These are phyloP conservation scores for Cremastinae sp. DNA, from an alignment of 2,888 invertebrate genomes.

Conservation along the genomic window DNA sequence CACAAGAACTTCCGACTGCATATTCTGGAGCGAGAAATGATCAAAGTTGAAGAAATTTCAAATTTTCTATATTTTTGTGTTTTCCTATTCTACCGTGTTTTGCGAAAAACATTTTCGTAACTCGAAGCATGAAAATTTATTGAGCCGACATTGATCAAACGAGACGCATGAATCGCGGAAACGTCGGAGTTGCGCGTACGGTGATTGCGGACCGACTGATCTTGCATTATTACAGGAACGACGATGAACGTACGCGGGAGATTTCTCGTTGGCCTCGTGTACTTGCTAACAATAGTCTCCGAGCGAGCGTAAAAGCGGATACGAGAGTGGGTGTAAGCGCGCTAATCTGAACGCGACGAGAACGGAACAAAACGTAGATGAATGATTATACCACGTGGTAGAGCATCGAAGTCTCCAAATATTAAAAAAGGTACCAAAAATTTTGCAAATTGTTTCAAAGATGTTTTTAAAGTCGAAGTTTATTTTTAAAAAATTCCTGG, in stretches of 20 bases:
- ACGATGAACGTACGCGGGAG: constrained; percentile 30
- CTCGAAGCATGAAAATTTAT: constrained; percentile 10
- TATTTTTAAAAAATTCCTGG: too few relatives aligned
- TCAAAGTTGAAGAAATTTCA: too few relatives aligned
- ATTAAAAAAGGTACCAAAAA: too few relatives aligned
- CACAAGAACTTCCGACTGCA: too few relatives aligned
- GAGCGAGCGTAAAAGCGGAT: constrained; percentile 2
- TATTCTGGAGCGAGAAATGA: too few relatives aligned
- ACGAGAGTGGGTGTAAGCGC: constrained; percentile 7
- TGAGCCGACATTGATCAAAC: background rate
- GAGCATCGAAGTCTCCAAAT: constrained; percentile 38
- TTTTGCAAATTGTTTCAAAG: too few relatives aligned
- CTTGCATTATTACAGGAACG: constrained; percentile 25
- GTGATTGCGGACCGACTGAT: constrained; percentile 47
- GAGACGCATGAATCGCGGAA: background rate
- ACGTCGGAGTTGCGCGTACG: constrained; percentile 25
- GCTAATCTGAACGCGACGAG: background rate
- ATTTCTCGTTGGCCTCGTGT: constrained; percentile 35
- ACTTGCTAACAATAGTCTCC: constrained; percentile 41
- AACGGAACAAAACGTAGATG: constrained; percentile 23
- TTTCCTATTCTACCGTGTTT: background rate
- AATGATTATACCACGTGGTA: constrained; percentile 67
- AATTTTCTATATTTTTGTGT: background rate
- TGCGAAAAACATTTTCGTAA: background rate
- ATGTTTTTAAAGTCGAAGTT: too few relatives aligned